Conservation (phyloP, 2,888 invertebrate species). For the Epiblema foenella region DNA sequence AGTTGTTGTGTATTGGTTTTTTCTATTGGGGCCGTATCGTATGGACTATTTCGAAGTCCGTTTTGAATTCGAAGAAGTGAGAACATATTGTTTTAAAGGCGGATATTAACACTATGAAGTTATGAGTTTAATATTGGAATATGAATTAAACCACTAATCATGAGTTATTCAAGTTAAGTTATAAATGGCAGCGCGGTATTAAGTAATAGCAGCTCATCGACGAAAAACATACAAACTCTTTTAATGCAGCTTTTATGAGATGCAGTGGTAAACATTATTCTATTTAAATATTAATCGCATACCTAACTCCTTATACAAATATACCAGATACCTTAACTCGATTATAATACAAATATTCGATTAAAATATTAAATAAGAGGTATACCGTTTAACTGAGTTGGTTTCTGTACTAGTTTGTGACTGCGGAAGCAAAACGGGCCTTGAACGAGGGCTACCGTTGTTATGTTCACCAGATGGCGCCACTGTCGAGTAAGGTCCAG, state of each 20-base stretch:
- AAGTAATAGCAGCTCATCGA: not conserved
- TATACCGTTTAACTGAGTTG: not conserved
- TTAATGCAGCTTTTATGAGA: not conserved
- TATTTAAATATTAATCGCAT: conserved; percentile 26
- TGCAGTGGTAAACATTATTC: not conserved
- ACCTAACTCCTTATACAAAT: conserved; percentile 27
- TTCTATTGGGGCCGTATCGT: conserved; percentile 21
- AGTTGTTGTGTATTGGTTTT: conserved; percentile 63
- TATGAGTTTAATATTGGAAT: conserved; percentile 25
- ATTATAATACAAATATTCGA: conserved; percentile 29
- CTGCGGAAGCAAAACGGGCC: not conserved
- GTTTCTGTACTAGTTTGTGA: not conserved
- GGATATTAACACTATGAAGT: conserved; percentile 27
- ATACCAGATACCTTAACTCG: conserved; percentile 31
- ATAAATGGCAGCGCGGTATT: not conserved
- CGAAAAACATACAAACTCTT: not conserved
- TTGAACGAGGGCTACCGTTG: not conserved
- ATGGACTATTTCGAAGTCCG: conserved; percentile 6
- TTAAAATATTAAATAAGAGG: conserved; percentile 20
- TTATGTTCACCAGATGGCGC: too few species aligned
- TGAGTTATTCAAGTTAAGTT: not conserved
- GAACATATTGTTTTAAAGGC: conserved; percentile 29
- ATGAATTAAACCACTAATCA: not conserved
- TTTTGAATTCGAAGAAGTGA: not conserved
- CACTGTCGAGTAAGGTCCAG: too few species aligned